Base-by-base conservation (phyloP, 2,113 vertebrate species). In the Anguilla rostrata region DNA sequence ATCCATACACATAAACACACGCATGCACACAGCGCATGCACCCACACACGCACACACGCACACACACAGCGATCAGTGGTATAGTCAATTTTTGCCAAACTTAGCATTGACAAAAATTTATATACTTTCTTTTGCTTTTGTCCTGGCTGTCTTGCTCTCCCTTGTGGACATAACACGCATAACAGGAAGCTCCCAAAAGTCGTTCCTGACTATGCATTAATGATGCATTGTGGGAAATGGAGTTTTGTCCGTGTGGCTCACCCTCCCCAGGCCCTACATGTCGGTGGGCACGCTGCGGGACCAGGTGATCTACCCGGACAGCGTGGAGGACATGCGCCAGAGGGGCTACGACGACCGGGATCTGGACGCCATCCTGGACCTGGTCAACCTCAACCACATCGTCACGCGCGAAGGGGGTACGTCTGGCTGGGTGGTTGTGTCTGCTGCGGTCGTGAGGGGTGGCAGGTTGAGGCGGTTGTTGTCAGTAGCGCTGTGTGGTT, bases 331-430 rank as follows among this genome's bases (percentile, higher is more conserved):
- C 86, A 97, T 97, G 91, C 96, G 91, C 56, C 95, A 83, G 89
- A 97, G 96, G 91, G 96, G 95, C 8, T 96, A 96, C 89, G 94
- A 96, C 87, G 97, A 97, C 89, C 93, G 95, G 86, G 96, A 99
- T 90, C 94, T 99, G 88, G 98, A 98, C 16, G 79, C 85, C 84
- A 99, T 99, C 89, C 91, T 99, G 89, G 96, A 97, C n/a, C 95
- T 94, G 2, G 98, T 99, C 87, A 97, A 98, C 89, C 96, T 99
- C 56, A 97, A 98, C 90, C 98, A 98, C 85, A 99, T 99, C 9
- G 97, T 99, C 86, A 98, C 97, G 87, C 96, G 98, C 90, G 98
- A 99, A 92, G 98, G 98, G 96, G 98, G 98, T 99, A 95, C 12
- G 39, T 14, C 34, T 15, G 43, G 43, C 8, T 46, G 43, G 43